Evolutionary conservation across 2,113 vertebrate genomes (phyloP), one percentile per base, ranked within the genome.

Genomic region (Lagopus muta): DNA sequence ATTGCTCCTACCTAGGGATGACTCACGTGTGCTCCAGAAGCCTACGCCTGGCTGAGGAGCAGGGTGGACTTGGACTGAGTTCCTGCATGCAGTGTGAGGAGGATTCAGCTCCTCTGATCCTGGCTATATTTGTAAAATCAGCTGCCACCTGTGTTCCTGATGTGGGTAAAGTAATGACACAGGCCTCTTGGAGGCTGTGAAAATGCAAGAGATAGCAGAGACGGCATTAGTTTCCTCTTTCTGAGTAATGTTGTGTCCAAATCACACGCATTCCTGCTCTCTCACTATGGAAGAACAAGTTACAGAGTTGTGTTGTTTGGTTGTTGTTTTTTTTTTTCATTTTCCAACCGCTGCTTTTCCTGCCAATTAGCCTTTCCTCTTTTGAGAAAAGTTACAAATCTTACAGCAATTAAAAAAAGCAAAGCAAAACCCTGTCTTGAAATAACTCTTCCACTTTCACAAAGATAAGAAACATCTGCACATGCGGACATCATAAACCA

Each of bases 391-490:
- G 78, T 13, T 62, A 48, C 12, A 79, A 38, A 62, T 88, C 87
- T 83, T 91, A 65, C 28, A 89, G 75, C 74, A 92, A 88, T 34
- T 86, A 77, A 90, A 84, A 95, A 95, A 95, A 93, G 43, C 82
- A 92, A 80, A 78, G 32, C 25, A 62, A 77, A 55, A 88, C 90
- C 89, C 84, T 97, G 52, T 36, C 76, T 64, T 87, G 30, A 92
- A 94, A 66, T 91, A 92, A 84, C 69, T 82, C 42, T 71, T 34
- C 38, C 82, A 50, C 61, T 94, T 96, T 38, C 38, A 54, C 76
- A 30, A 73, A 80, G 93, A 90, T 91, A 96, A 95, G 74, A 82
- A 93, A 90, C 81, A 84, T 71, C 65, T 88, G 93, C 55, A 73
- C 4, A 6, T n/a, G 54, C 0, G 6, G 55, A 30, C 61, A 24